Base-by-base conservation (phyloP, 92 coral and sea anemone genomes). In the Hydrozoanthus gracilis region DNA sequence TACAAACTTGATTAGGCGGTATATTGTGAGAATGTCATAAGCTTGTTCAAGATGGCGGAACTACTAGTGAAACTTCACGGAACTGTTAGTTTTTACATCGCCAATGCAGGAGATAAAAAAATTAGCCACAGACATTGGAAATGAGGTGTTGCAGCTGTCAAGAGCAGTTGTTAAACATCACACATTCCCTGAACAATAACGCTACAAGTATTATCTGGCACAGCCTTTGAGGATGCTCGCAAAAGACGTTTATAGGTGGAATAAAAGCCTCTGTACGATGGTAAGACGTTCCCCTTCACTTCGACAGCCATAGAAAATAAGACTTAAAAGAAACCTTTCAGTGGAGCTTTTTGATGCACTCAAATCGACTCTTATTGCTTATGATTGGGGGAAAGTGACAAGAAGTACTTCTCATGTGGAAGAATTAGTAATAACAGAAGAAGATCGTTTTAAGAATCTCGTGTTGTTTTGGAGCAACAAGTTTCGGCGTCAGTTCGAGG, bases 401-500 rank as follows among this genome's bases (percentile, higher is more conserved):
- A 79, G 84, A 83, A 83, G 78, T 83, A 83, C 87, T 68, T 20
- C 50, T 83, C 87, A 83, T 51, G 78, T 83, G 87, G 87, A 71
- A 70, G 77, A 68, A 15, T 49, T 84, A 83, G 87, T 69, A 16
- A 83, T 83, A 68, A 83, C 87, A 27, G n/a, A n/a, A 65, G 78
- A 84, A 66, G 64, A 66, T 82, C 16, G 46, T 82, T 82, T 82
- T 46, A 82, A 62, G 64, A 82, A 66, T 44, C 72, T 82, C 55
- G 77, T 83, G 77, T 70, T 83, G 88, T 85, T 72, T 85, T 73
- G 82, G 88, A 85, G 82, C 82, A 85, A 85, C 88, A 85, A 55
- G 88, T 73, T 71, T 85, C 67, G 73, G 13, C 86, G 73, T 60
- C 86, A 82, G 86, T 56, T 82, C 74, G 73, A 62, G 86, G 86